phyloP scores from a whole-genome alignment of 2,113 vertebrate genomes.

The Indicator maculatus region DNA sequence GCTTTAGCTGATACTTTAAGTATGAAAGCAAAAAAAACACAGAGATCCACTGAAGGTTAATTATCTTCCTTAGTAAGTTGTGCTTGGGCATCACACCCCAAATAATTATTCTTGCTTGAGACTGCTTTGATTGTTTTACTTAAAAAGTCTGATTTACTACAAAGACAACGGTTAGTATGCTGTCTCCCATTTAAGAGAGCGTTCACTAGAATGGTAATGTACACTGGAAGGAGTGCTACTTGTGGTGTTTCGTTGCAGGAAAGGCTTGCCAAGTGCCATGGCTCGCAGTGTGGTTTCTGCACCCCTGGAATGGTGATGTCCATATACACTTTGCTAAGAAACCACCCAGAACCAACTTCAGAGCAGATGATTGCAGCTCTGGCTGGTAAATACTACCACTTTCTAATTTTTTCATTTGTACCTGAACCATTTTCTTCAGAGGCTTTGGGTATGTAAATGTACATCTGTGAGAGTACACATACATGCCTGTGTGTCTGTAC shows the following conservation, averaged over 20 bases:
- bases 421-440: neutral
- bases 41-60: neutral
- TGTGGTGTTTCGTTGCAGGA: slow-evolving; percentile 72
- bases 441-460: neutral
- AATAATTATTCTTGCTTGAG: neutral
- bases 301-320: slow-evolving; percentile 90
- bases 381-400: slow-evolving; percentile 67
- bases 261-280: slow-evolving; percentile 86
- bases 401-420: neutral
- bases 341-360: slow-evolving; percentile 77
- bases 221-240: neutral
- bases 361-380: slow-evolving; percentile 80
- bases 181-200: neutral
- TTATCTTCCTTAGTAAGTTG: neutral
- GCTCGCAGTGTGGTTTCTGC: slow-evolving; percentile 91
- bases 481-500: neutral
- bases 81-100: neutral
- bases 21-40: neutral
- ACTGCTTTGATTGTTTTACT: neutral
- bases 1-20: neutral
- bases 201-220: neutral
- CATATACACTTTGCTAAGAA: slow-evolving; percentile 85
- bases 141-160: neutral
- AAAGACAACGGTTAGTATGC: neutral
- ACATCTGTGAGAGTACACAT: neutral